Percentiles rank a stretch among this genome's conserved stretches.
Conservation (phyloP, 1,140 invertebrate genomes). For the Zelostemma sp. region DNA sequence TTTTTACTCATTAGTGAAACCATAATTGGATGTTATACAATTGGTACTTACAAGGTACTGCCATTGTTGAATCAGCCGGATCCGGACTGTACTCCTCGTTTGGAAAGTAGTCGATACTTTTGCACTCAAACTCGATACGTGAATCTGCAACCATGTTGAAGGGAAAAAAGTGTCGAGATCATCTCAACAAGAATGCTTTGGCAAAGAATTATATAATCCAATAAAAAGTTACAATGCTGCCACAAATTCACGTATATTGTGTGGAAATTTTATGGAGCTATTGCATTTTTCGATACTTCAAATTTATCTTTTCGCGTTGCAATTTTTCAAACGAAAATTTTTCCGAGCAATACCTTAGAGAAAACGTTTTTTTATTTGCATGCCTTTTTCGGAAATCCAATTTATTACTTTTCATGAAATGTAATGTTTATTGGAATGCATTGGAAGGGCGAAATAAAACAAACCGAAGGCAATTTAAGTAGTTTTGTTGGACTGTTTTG, state of each 20-base stretch:
- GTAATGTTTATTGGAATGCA: too few relatives aligned
- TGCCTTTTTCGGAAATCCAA: too few relatives aligned
- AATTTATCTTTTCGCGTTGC: background rate
- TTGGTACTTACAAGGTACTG: conserved; percentile 86
- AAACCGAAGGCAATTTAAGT: background rate
- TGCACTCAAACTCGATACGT: conserved; percentile 74
- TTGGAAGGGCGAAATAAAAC: too few relatives aligned
- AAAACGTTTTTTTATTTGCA: too few relatives aligned
- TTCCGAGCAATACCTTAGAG: too few relatives aligned
- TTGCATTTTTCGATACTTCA: too few relatives aligned
- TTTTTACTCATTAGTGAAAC: too few relatives aligned
- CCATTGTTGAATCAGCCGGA: conserved; percentile 87
- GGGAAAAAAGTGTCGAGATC: conserved; percentile 26
- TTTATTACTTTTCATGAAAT: too few relatives aligned
- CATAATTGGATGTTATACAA: too few relatives aligned
- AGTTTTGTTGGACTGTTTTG: background rate
- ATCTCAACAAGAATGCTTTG: background rate
- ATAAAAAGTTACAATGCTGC: background rate
- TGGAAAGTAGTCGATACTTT: conserved; percentile 88
- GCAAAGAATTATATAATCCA: background rate
- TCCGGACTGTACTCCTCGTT: conserved; percentile 87
- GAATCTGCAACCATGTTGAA: conserved; percentile 45
- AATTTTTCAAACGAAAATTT: background rate
- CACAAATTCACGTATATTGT: too few relatives aligned
- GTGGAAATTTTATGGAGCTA: too few relatives aligned